Percentiles rank a stretch among this genome's conserved stretches.
Conservation (phyloP, 2,113 vertebrate genomes). For the Bos indicus region DNA sequence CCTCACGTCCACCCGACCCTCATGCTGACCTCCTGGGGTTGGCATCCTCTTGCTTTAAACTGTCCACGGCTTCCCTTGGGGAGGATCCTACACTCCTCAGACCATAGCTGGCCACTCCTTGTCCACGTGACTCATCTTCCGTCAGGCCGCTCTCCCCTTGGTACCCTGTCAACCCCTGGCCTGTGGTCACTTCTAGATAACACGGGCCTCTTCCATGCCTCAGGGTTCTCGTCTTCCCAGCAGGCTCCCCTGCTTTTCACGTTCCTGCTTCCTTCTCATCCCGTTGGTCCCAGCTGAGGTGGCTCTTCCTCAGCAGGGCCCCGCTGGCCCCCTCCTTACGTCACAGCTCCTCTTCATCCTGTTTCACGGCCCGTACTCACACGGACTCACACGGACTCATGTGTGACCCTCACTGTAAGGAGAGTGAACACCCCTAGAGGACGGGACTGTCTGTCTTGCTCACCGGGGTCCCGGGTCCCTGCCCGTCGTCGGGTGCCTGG, state of each 20-base stretch:
- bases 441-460: neutral
- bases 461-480: neutral
- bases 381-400: accelerated
- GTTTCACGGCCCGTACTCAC: no score
- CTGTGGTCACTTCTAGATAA: neutral
- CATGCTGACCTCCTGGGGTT: neutral
- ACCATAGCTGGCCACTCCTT: neutral
- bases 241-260: neutral
- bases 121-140: neutral
- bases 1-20: neutral
- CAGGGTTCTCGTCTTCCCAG: neutral
- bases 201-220: neutral
- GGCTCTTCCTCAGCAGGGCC: neutral
- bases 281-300: neutral
- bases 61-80: neutral
- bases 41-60: neutral
- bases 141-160: neutral
- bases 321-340: neutral
- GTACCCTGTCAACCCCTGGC: neutral
- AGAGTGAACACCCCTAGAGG: neutral
- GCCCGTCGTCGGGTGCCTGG: accelerated
- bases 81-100: neutral
- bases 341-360: neutral
- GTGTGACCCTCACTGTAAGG: neutral
- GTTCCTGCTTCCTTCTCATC: neutral